Conservation (phyloP, 2,797 vertebrate species). For the Toxotes lorentzi region DNA sequence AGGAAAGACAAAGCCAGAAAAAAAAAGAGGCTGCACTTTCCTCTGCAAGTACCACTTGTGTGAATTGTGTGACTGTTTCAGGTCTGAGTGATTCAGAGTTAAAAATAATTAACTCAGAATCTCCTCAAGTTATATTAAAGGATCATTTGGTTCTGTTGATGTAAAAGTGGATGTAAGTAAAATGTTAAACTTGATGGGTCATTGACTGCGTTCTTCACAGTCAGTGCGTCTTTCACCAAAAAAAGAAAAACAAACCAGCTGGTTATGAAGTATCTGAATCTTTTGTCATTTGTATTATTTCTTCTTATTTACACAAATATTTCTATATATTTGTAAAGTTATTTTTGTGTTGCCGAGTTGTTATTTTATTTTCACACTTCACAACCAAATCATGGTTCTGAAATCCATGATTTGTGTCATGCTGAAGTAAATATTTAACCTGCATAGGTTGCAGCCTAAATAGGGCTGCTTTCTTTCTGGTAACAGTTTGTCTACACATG, state of each 20-base stretch:
- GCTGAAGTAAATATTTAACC: constrained; percentile 40
- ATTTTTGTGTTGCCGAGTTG: constrained; percentile 4
- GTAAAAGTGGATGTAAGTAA: too few relatives aligned
- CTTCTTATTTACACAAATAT: constrained; percentile 14
- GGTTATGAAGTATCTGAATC: neutral
- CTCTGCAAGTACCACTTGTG: neutral
- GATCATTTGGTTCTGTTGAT: constrained; percentile 4
- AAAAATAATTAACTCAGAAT: neutral
- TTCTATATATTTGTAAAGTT: neutral
- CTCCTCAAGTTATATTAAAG: neutral
- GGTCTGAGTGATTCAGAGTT: constrained; percentile 2
- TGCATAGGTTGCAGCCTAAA: neutral
- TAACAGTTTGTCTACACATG: constrained; percentile 23
- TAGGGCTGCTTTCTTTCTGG: constrained; percentile 17
- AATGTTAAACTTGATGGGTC: neutral
- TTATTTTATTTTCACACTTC: neutral
- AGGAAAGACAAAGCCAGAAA: neutral
- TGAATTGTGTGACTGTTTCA: constrained; percentile 7
- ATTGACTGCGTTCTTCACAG: neutral
- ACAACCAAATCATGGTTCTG: neutral
- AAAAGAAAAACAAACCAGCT: too few relatives aligned
- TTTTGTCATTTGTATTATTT: neutral
- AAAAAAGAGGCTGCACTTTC: neutral
- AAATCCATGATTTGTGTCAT: constrained; percentile 15
- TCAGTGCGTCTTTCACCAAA: neutral